Conservation (phyloP, 2,113 vertebrate genomes). For the Chaetorhynchus papuensis region DNA sequence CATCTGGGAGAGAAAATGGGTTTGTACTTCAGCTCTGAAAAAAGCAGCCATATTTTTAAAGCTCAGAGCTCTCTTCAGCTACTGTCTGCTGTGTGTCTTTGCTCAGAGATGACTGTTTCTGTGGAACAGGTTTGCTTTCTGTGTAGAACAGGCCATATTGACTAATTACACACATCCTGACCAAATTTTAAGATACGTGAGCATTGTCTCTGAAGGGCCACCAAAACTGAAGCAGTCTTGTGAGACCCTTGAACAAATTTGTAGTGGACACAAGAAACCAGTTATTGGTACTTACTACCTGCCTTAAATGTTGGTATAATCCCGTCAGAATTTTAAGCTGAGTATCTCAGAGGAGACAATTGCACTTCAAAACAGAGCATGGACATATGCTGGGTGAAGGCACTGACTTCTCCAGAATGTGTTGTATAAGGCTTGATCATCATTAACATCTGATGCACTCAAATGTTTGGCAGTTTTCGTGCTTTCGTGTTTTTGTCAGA, state of each 20-base stretch:
- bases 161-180: neutral
- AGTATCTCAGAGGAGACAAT: neutral
- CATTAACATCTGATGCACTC: neutral
- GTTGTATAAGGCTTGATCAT: neutral
- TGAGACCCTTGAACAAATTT: neutral
- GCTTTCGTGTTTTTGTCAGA: slow-evolving; percentile 22
- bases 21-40: neutral
- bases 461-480: neutral
- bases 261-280: neutral
- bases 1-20: neutral
- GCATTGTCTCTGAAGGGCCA: neutral
- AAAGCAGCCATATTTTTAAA: neutral
- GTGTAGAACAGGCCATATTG: neutral
- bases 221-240: neutral
- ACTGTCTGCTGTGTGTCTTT: neutral
- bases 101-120: neutral
- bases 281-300: neutral
- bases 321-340: neutral
- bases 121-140: neutral
- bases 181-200: neutral
- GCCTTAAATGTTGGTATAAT: neutral
- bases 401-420: neutral
- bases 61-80: neutral
- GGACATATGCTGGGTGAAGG: neutral
- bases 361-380: neutral